Base-by-base conservation (phyloP, 2,888 invertebrate species). In the Allacma fusca region DNA sequence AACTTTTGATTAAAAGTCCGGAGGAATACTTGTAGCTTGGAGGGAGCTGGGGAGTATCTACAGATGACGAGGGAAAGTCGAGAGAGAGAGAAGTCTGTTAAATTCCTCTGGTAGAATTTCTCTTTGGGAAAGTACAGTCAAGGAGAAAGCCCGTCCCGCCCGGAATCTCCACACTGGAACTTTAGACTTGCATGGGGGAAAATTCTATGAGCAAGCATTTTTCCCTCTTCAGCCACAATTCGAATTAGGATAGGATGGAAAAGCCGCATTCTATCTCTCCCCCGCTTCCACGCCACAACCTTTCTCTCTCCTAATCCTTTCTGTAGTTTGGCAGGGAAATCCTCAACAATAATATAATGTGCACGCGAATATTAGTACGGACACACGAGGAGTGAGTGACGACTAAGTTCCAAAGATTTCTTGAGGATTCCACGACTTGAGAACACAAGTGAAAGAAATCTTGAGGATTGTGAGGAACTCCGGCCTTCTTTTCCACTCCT, bases 251-350 rank as follows among this genome's bases (percentile, higher is more conserved):
- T 23, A 24, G n/a, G 62, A 62, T 24, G 16, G 26, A 62, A 62
- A 62, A 62, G 62, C 62, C 62, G 62, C 62, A 62, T 62, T 62
- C 62, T 26, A 62, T 9, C 62, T 62, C 16, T 62, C 62, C 23
- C 62, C 62, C 24, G 62, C 62, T 62, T 23, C 23, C 62, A 62
- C 23, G 13, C 62, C 23, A 62, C 23, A 62, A 62, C 62, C 62
- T 26, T 24, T 26, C 12, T 24, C 62, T 62, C n/a, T 62, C 24
- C 19, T 50, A 50, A 50, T n/a, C 50, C n/a, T n/a, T 50, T n/a
- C n/a, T 16, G 50, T n/a, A 50, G 16, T 50, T 50, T 50, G 5
- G 5, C 9, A 50, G 5, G 34, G 4, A 5, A 50, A 50, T 50
- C 50, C 50, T 50, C 50, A n/a, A n/a, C 5, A 50, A 50, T 50